These are phyloP conservation scores for Hydropotes inermis DNA, from an alignment of 2,113 vertebrate species.

Conservation along the genomic window DNA sequence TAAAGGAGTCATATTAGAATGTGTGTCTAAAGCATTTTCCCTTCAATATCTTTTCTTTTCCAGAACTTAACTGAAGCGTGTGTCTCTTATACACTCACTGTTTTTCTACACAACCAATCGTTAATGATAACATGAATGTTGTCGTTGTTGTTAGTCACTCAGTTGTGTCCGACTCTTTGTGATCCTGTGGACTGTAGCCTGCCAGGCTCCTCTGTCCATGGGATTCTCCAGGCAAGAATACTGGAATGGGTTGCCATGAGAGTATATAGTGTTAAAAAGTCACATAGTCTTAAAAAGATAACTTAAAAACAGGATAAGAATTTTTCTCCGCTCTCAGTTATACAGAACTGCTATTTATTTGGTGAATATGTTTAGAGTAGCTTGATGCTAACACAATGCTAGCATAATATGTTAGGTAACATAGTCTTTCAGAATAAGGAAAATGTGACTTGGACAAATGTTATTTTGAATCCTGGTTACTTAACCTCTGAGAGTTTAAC, in stretches of 20 bases:
- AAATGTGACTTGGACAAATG: not conserved
- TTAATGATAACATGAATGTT: not conserved
- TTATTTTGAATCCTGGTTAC: not conserved
- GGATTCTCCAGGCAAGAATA: not conserved
- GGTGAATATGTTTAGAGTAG: not conserved
- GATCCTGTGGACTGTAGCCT: not conserved
- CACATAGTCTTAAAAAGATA: not conserved
- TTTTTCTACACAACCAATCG: not conserved
- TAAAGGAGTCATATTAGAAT: not conserved
- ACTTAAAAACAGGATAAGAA: not conserved
- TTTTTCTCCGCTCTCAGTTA: not conserved
- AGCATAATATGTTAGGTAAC: not conserved
- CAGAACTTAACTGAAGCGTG: not conserved
- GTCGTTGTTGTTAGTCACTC: not conserved
- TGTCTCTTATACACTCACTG: not conserved
- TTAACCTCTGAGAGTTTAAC: not conserved
- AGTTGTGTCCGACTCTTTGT: not conserved
- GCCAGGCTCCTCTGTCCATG: not conserved
- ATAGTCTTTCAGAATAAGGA: not conserved
- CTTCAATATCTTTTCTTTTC: not conserved
- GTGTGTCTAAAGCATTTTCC: not conserved
- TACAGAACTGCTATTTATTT: not conserved
- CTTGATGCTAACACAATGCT: not conserved
- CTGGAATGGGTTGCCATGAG: not conserved
- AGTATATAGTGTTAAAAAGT: not conserved